Evolutionary conservation across 2,797 vertebrate genomes (phyloP).

Genomic region (Aulostomus chinensis): DNA sequence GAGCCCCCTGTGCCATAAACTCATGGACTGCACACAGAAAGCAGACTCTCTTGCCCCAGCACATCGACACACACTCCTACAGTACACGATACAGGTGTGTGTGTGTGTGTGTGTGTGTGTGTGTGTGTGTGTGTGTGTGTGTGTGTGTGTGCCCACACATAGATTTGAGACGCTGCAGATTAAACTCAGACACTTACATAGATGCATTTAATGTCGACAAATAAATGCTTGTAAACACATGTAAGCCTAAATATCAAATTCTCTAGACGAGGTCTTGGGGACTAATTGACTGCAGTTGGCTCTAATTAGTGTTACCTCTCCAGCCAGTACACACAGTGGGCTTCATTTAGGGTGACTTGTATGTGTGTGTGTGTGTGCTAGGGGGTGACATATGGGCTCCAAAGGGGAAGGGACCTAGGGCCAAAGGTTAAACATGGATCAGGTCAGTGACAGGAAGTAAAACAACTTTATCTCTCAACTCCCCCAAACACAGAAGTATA

Average conservation of each 20-base stretch:
- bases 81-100: conserved; percentile 32
- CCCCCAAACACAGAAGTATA: conserved; percentile 29
- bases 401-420: conserved; percentile 68
- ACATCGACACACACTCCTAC: conserved; percentile 31
- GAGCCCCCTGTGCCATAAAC: conserved; percentile 82
- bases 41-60: conserved; percentile 51
- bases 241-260: conserved; percentile 43
- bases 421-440: conserved; percentile 77
- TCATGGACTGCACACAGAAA: conserved; percentile 68
- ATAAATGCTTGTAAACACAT: conserved; percentile 34
- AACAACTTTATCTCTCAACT: conserved; percentile 75
- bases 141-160: not conserved
- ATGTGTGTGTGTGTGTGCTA: conserved; percentile 47
- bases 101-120: conserved; percentile 11
- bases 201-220: conserved; percentile 41
- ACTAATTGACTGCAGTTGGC: conserved; percentile 70
- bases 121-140: not conserved
- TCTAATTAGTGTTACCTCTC: conserved; percentile 74
- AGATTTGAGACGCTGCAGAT: conserved; percentile 35
- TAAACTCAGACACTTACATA: conserved; percentile 40
- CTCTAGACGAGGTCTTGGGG: conserved; percentile 54
- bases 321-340: conserved; percentile 52
- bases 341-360: conserved; percentile 60
- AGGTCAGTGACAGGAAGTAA: conserved; percentile 81
- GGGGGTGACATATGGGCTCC: conserved; percentile 58